Percentiles rank a stretch among this genome's conserved stretches.
These are phyloP conservation scores for Elaeidobius kamerunicus DNA, from an alignment of 2,888 invertebrate genomes.

Conservation along the genomic window DNA sequence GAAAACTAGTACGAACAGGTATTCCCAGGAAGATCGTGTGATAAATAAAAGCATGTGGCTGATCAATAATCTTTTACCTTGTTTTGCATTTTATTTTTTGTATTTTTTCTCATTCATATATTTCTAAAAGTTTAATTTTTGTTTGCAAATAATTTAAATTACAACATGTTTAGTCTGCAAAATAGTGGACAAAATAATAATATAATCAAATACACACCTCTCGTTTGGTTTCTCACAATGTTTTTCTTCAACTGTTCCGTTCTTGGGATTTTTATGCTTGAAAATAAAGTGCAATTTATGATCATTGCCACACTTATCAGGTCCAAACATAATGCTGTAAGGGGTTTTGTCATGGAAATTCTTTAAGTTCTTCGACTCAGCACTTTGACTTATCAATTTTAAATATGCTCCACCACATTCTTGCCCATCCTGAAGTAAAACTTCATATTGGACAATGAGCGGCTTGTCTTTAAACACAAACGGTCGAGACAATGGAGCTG, in stretches of 20 bases:
- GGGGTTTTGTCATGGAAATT: conserved; percentile 93
- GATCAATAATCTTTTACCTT: no score
- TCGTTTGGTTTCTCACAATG: conserved; percentile 90
- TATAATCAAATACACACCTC: conserved; percentile 48
- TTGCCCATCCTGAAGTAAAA: conserved; percentile 89
- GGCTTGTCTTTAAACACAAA: conserved; percentile 84
- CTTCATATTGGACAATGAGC: conserved; percentile 87
- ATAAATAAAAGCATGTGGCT: no score
- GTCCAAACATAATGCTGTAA: conserved; percentile 99
- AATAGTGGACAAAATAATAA: no score
- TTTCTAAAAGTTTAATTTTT: no score
- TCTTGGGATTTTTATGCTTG: conserved; percentile 89
- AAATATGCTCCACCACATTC: conserved; percentile 99
- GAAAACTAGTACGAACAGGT: no score
- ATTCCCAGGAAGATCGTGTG: no score
- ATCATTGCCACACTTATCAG: conserved; percentile 97
- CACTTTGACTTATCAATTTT: conserved; percentile 78
- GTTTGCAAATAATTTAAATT: neutral
- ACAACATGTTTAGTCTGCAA: no score
- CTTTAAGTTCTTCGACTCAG: conserved; percentile 67
- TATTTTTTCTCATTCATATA: no score
- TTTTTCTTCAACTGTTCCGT: conserved; percentile 87
- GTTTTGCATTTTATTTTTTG: no score
- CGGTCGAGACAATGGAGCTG: conserved; percentile 70
- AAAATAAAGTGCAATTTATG: conserved; percentile 93